Conservation (phyloP, 2,888 invertebrate genomes). For the Sepiola atlantica region DNA sequence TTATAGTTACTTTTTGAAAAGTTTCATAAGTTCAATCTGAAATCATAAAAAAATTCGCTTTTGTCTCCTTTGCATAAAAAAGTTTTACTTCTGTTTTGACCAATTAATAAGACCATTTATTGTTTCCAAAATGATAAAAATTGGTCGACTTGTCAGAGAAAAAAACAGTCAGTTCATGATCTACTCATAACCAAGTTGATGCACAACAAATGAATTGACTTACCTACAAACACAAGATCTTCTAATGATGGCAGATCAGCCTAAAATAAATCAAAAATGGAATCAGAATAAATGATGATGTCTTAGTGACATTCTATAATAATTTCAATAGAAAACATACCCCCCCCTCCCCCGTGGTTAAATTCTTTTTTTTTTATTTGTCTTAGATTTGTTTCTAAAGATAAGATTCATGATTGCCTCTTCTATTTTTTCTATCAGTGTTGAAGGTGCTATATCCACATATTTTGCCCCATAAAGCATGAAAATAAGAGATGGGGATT, state of each 20-base stretch:
- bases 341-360: not conserved
- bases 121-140: not conserved
- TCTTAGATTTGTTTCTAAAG: too few species aligned
- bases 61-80: too few species aligned
- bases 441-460: too few species aligned
- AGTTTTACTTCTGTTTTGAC: too few species aligned
- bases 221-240: slow-evolving; percentile 87
- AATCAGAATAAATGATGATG: not conserved
- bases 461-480: too few species aligned
- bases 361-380: too few species aligned
- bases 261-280: slow-evolving; percentile 57
- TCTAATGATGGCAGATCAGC: slow-evolving; percentile 76
- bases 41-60: not conserved
- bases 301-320: not conserved
- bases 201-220: slow-evolving; percentile 49
- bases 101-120: not conserved
- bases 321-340: not conserved
- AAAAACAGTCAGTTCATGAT: not conserved
- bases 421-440: too few species aligned
- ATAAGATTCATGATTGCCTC: too few species aligned
- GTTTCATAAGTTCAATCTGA: not conserved
- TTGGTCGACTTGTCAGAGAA: not conserved
- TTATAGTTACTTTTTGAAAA: not conserved
- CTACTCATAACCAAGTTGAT: not conserved
- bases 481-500: too few species aligned